Evolutionary conservation across 2,888 invertebrate genomes (phyloP).

Genomic region (Ophion ellenae): DNA sequence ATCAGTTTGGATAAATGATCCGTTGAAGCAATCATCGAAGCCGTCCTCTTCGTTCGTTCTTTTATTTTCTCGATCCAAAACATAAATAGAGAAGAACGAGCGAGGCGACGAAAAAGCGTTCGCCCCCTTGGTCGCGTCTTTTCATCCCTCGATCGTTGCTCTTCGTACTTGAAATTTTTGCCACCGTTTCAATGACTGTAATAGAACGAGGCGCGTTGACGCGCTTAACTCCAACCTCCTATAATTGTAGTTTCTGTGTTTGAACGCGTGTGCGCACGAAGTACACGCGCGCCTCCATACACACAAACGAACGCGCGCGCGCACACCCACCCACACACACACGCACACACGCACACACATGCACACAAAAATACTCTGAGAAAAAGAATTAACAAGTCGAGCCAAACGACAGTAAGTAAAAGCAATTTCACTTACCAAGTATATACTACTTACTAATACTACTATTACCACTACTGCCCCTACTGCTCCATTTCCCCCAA

Average conservation of each 20-base stretch:
- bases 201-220: too few species aligned
- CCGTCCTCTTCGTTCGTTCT: too few species aligned
- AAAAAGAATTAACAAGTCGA: constrained; percentile 77
- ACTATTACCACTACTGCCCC: constrained; percentile 44
- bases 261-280: not conserved
- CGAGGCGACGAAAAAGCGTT: too few species aligned
- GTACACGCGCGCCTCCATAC: constrained; percentile 17
- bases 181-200: too few species aligned
- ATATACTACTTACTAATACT: constrained; percentile 55
- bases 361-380: not conserved
- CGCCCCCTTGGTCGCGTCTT: too few species aligned
- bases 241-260: too few species aligned
- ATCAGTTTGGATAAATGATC: not conserved
- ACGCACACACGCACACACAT: not conserved
- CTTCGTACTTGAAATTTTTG: too few species aligned
- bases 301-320: not conserved
- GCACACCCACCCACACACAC: not conserved
- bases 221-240: too few species aligned
- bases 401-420: constrained; percentile 83
- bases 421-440: constrained; percentile 78
- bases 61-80: too few species aligned
- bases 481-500: constrained; percentile 33
- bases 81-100: too few species aligned
- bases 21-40: not conserved
- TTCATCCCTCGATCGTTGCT: too few species aligned